These are phyloP conservation scores for Psittacula derbiana DNA, from an alignment of 2,797 vertebrate genomes.

Conservation along the genomic window DNA sequence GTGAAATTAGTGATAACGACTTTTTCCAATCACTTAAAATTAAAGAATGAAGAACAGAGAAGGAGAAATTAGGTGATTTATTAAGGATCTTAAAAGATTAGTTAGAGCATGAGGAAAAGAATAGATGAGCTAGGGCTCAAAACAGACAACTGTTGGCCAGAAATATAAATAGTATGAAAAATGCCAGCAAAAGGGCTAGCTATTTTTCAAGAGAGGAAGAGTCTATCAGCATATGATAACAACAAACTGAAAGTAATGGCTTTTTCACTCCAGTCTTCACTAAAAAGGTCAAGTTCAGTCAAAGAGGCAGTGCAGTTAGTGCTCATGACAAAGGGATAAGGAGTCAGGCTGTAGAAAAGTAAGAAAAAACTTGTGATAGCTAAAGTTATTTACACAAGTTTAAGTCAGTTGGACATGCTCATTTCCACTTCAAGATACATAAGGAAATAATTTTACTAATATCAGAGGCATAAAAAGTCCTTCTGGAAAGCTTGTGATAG, in stretches of 20 bases:
- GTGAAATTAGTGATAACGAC: background rate
- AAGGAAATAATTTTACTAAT: background rate
- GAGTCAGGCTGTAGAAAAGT: background rate
- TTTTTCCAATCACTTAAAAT: background rate
- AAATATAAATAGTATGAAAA: background rate
- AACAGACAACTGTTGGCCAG: background rate
- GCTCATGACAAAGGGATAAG: background rate
- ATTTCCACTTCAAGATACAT: background rate
- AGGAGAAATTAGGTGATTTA: background rate
- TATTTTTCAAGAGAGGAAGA: background rate
- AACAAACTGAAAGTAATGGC: background rate
- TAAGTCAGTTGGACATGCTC: background rate
- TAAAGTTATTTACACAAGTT: background rate
- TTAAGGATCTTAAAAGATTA: background rate
- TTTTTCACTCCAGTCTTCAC: background rate
- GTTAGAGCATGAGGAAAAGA: background rate
- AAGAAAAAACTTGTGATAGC: background rate
- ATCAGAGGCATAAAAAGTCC: background rate
- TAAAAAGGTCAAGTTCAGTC: background rate
- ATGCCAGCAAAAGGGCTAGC: background rate
- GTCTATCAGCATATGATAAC: background rate
- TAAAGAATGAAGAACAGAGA: background rate
- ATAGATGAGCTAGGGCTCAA: background rate
- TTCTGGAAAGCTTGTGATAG: background rate
- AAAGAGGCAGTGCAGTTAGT: background rate